Base-by-base conservation (phyloP, 2,888 invertebrate species). In the Petrophora chlorosata region DNA sequence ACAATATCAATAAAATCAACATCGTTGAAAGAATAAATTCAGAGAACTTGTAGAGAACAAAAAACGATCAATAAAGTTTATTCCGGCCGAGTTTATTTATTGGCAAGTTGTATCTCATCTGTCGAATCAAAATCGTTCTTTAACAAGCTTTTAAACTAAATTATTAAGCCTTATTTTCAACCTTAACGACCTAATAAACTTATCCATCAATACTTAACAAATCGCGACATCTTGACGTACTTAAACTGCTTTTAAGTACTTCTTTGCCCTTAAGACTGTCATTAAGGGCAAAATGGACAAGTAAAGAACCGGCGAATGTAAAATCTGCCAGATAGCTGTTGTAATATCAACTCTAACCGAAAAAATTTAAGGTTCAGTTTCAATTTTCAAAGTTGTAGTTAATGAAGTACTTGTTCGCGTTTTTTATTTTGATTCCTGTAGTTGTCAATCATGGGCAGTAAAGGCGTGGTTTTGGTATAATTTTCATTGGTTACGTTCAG, bases 201-300 rank as follows among this genome's bases (percentile, higher is more conserved):
- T 28, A 29, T 50, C 49, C 36, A 30, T 50, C 49, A 43, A 40
- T 50, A 44, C 28, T 49, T 40, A 40, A 44, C 39, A 9, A 43
- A 48, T 43, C 17, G 13, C 22, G 47, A 41, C 47, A 19, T 36
- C 32, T 38, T 5, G 39, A 49, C 43, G 15, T 49, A 43, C 43
- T 49, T 49, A 44, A 47, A 39, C 38, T 15, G 38, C 47, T 43
- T 43, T 44, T 35, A 39, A 43, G 38, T 42, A 41, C 42, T 48
- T 42, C 30, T 48, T 42, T 40, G 36, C 15, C 22, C 10, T 41
- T 41, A 48, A 41, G 29, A 17, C 25, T 36, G 14, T 36, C 47
- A 41, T 48, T 48, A 48, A 4, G 30, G 28, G 8, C 25, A 28
- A 38, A 40, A 29, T 23, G 35, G 30, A 41, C 30, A 15, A 28